Evolutionary conservation across 2,797 vertebrate species (phyloP).

Genomic region (Epinephelus awoara): DNA sequence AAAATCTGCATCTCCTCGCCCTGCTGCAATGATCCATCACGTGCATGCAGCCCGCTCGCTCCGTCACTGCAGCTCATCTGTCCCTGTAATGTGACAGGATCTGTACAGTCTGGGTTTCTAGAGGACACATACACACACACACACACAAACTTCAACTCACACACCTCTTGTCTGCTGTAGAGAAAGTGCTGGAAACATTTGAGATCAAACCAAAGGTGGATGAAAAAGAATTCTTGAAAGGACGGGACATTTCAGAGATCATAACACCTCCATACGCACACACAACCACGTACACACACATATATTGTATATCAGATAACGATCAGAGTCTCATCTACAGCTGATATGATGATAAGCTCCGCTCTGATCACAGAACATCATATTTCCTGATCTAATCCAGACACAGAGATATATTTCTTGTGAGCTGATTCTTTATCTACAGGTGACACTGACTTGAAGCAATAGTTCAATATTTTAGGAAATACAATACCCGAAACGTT

Average conservation of each 20-base stretch:
- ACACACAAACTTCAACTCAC: constrained; percentile 2
- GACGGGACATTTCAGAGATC: not conserved
- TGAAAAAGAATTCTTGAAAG: constrained; percentile 17
- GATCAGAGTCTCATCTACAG: constrained; percentile 18
- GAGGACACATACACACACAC: constrained; percentile 28
- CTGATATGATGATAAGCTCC: constrained; percentile 22
- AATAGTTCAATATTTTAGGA: constrained; percentile 2
- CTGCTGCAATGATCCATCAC: constrained; percentile 69
- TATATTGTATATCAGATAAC: constrained; percentile 23
- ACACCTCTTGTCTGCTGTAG: not conserved
- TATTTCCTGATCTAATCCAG: constrained; percentile 20
- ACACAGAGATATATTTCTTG: not conserved
- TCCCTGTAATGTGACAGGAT: constrained; percentile 63
- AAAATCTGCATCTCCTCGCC: constrained; percentile 63
- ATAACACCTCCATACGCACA: not conserved
- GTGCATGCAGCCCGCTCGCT: constrained; percentile 33
- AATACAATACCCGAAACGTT: too few species aligned
- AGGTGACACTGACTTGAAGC: not conserved
- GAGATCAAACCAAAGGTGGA: constrained; percentile 18
- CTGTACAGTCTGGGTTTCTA: constrained; percentile 24
- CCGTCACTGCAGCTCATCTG: constrained; percentile 61
- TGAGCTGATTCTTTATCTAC: constrained; percentile 2
- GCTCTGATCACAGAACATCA: constrained; percentile 33
- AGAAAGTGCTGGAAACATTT: constrained; percentile 16
- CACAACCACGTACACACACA: not conserved